phyloP scores from a whole-genome alignment of 1,140 invertebrate genomes.

The Dinoponera quadriceps region DNA sequence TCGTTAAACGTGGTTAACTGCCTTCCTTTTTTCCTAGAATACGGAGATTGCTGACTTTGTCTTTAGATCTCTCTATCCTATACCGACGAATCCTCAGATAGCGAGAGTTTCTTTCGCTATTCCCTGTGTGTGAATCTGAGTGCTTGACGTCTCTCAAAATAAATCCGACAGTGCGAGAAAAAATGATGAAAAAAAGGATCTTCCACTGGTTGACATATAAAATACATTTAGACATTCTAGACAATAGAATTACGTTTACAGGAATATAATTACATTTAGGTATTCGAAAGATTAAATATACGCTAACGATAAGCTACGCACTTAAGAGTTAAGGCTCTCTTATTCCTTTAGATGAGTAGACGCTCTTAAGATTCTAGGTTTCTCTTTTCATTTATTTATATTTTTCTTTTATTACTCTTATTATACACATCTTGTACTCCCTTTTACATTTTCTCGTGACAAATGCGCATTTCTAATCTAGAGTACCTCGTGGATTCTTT shows the following conservation, averaged over 20 bases:
- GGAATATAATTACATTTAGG: conserved; percentile 58
- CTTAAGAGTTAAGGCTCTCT: conserved; percentile 48
- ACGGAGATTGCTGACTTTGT: background rate
- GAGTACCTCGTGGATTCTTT: conserved; percentile 38
- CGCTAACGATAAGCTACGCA: conserved; percentile 36
- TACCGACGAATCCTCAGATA: background rate
- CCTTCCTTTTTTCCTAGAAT: background rate
- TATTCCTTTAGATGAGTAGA: conserved; percentile 48
- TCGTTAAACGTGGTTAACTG: conserved; percentile 16
- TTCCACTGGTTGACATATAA: conserved; percentile 42
- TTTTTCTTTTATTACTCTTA: conserved; percentile 33
- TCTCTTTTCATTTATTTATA: conserved; percentile 47
- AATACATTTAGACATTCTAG: conserved; percentile 47
- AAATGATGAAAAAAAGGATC: conserved; percentile 37
- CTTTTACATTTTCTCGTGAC: conserved; percentile 57
- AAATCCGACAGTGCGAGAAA: background rate
- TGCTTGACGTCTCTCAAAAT: background rate
- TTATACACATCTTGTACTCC: conserved; percentile 59
- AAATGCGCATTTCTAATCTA: conserved; percentile 60
- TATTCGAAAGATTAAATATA: conserved; percentile 52
- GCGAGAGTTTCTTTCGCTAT: background rate
- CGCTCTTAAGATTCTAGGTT: conserved; percentile 45
- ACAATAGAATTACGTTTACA: conserved; percentile 57
- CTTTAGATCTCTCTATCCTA: background rate
- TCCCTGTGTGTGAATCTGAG: background rate